phyloP scores from a whole-genome alignment of 1,140 invertebrate species.

The Magallana angulata region DNA sequence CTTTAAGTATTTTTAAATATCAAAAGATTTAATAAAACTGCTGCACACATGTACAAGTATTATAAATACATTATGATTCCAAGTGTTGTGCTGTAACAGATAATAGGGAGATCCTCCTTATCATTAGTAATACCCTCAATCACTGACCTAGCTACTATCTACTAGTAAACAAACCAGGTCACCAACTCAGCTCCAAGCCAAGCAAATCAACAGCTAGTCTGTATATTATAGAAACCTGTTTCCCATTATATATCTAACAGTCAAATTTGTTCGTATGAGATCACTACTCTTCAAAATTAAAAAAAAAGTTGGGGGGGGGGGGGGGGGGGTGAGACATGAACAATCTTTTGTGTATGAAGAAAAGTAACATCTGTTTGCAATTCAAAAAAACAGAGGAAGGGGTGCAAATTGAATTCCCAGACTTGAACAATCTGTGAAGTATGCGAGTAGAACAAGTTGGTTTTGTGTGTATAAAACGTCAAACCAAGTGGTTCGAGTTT shows the following conservation, averaged over 20 bases:
- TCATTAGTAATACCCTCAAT: not conserved
- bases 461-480: not conserved
- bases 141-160: not conserved
- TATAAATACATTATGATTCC: no score
- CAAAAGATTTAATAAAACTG: no score
- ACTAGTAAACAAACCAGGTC: not conserved
- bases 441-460: not conserved
- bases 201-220: not conserved
- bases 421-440: not conserved
- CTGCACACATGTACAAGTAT: no score
- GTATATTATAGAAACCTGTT: not conserved
- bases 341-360: not conserved
- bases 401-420: not conserved
- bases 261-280: not conserved
- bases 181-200: not conserved
- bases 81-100: no score
- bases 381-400: not conserved
- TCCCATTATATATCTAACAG: no score
- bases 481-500: conserved; percentile 9
- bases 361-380: not conserved
- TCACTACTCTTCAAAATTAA: not conserved
- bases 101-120: not conserved
- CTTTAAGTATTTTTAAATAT: no score
- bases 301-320: not conserved
- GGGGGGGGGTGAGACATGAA: not conserved